Evolutionary conservation across 2,113 vertebrate species (phyloP), one percentile per base, ranked within the genome.

Genomic region (Elgaria multicarinata): DNA sequence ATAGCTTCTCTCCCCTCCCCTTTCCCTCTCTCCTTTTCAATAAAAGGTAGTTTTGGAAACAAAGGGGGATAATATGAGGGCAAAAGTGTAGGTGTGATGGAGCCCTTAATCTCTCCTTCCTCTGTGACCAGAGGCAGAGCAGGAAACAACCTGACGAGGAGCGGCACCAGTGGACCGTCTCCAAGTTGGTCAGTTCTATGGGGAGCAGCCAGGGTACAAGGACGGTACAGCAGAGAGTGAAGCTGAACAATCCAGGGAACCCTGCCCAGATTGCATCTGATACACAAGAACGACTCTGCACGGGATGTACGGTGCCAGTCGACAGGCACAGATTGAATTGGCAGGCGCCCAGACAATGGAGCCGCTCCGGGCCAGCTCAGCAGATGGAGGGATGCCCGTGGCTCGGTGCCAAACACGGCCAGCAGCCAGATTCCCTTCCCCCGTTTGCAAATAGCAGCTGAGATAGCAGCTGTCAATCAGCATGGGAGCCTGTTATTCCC

Each of bases 341-440:
- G 69, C 87, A 83, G 87, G 36, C 3, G 13, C 42, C 55, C 53
- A 76, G 85, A 75, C 71, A 75, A 55, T n/a, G 53, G 83, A 22
- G 46, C 18, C 1, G 46, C 4, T 58, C 75, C 31, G 2, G 20
- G 64, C 76, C 83, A 62, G 12, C 39, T 80, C 50, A 85, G 39
- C 89, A 85, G 89, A 62, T 79, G 83, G 83, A 62, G 66, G 50
- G 75, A 67, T 26, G 50, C 20, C 75, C 31, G 13, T 75, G 88
- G 83, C 64, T 18, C 14, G 0, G 6, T 1, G 83, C 83, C 89
- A 85, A 46, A 36, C 5, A 42, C 24, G 1, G n/a, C 24, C 36
- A 33, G 62, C 31, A 10, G 74, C 36, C 83, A 83, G n/a, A 44
- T 24, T 75, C 80, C n/a, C n/a, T 64, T 44, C 75, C 66, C 50